phyloP scores from a whole-genome alignment of 2,888 invertebrate genomes.

The Acronicta aceris region DNA sequence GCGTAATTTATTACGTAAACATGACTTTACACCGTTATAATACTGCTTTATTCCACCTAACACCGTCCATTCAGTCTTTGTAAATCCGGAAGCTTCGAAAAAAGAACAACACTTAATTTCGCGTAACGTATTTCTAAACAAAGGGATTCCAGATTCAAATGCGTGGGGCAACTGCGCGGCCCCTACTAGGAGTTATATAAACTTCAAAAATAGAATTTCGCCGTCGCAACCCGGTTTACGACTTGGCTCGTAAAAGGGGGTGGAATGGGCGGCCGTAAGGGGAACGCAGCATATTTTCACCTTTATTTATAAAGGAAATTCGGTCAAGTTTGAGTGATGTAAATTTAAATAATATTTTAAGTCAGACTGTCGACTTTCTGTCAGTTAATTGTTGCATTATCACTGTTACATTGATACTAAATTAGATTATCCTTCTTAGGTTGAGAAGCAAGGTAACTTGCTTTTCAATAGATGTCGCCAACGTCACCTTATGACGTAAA shows the following conservation, averaged over 20 bases:
- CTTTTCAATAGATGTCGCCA: no score
- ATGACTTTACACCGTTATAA: constrained; percentile 66
- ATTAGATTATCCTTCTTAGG: no score
- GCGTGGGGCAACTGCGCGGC: constrained; percentile 63
- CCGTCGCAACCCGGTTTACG: constrained; percentile 77
- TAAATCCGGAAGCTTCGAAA: constrained; percentile 54
- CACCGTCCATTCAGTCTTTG: constrained; percentile 44
- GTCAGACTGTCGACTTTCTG: constrained; percentile 20
- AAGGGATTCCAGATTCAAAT: constrained; percentile 72
- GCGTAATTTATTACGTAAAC: constrained; percentile 73
- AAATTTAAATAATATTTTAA: constrained; percentile 51
- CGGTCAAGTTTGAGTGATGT: constrained; percentile 67
- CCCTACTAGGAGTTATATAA: constrained; percentile 74
- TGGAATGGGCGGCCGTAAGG: constrained; percentile 63
- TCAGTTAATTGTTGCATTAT: constrained; percentile 8
- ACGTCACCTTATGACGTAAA: no score
- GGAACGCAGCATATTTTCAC: constrained; percentile 76
- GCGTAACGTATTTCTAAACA: constrained; percentile 56
- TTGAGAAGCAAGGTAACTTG: no score
- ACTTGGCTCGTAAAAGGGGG: constrained; percentile 77
- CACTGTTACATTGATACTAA: constrained; percentile 4
- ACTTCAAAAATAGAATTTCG: constrained; percentile 81
- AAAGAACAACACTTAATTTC: constrained; percentile 60
- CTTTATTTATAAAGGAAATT: constrained; percentile 73
- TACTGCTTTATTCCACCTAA: constrained; percentile 56